Conservation (phyloP, 2,888 invertebrate genomes). For the Tipula vernalis region DNA sequence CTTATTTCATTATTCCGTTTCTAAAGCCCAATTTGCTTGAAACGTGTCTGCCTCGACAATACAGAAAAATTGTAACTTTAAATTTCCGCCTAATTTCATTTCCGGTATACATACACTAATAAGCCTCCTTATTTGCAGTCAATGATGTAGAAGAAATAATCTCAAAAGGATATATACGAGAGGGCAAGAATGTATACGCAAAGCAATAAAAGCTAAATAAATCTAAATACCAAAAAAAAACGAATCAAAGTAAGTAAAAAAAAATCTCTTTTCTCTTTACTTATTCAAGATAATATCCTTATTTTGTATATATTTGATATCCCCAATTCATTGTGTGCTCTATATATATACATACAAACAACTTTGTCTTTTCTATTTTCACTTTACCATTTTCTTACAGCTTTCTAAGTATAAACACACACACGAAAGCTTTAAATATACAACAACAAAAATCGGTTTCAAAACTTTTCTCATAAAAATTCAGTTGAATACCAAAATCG, state of each 20-base stretch:
- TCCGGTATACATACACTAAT: not conserved
- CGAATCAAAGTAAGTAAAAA: not conserved
- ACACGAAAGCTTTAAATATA: not conserved
- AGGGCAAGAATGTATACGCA: not conserved
- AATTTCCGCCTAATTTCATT: not conserved
- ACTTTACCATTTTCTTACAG: not conserved
- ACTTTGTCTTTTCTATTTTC: not conserved
- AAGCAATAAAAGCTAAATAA: constrained; percentile 4
- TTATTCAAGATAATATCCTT: not conserved
- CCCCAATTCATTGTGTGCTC: not conserved
- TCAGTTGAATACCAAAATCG: not conserved
- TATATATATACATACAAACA: not conserved
- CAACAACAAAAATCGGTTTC: not conserved
- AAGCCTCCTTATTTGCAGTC: not conserved
- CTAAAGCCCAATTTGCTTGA: too few species aligned
- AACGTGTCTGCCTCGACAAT: too few species aligned
- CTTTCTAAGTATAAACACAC: not conserved
- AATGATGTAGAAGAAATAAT: not conserved
- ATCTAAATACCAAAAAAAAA: not conserved
- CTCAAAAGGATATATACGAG: not conserved
- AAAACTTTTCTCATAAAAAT: not conserved
- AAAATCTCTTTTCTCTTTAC: not conserved
- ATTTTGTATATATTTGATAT: not conserved
- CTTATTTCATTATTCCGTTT: too few species aligned
- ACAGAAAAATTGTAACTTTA: not conserved